These are phyloP conservation scores for Aegithalos caudatus DNA, from an alignment of 2,113 vertebrate genomes.

Conservation along the genomic window DNA sequence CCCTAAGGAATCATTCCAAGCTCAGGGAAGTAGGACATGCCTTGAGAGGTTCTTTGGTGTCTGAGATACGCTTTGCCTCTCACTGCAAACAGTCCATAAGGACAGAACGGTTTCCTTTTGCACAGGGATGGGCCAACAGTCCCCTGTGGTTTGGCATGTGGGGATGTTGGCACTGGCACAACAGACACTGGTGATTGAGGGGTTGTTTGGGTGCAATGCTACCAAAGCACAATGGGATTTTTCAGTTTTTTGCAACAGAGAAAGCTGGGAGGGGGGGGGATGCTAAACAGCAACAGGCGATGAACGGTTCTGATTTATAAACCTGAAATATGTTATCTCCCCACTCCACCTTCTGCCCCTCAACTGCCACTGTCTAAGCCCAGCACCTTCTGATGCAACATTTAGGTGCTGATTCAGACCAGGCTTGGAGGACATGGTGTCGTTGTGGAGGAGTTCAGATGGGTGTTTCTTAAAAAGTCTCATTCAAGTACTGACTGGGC, in stretches of 20 bases:
- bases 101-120: not conserved
- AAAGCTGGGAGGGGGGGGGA: not conserved
- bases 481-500: not conserved
- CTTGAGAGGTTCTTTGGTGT: not conserved
- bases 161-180: not conserved
- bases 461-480: not conserved
- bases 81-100: not conserved
- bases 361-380: not conserved
- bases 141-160: constrained; percentile 23
- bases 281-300: not conserved
- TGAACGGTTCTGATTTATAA: constrained; percentile 15
- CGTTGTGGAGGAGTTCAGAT: not conserved
- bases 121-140: constrained; percentile 17
- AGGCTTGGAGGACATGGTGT: not conserved
- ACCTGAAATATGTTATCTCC: constrained; percentile 9
- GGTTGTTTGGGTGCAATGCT: not conserved
- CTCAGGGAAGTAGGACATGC: not conserved
- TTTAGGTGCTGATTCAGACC: not conserved
- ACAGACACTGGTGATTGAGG: not conserved
- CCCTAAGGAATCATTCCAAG: not conserved
- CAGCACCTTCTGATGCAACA: constrained; percentile 9
- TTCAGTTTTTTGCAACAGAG: not conserved
- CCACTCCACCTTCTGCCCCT: not conserved
- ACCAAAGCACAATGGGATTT: not conserved
- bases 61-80: not conserved